Evolutionary conservation across 2,797 vertebrate species (phyloP).

Genomic region (Okamejei kenojei): DNA sequence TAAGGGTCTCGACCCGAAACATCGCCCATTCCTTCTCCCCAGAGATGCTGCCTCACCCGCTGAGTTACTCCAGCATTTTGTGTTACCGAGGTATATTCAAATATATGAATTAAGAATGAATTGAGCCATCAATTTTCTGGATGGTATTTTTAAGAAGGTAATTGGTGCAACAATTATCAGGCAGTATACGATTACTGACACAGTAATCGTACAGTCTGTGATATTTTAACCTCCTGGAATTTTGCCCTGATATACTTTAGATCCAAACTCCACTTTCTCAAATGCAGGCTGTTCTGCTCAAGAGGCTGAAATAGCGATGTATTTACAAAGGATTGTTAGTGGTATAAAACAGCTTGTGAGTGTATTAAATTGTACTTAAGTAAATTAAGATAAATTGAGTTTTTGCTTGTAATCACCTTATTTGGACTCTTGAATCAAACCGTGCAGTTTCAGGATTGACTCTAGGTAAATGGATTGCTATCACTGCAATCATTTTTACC

Average conservation of each 20-base stretch:
- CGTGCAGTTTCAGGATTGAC: neutral
- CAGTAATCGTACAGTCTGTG: neutral
- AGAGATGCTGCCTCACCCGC: too few species aligned
- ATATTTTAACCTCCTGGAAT: constrained; percentile 1
- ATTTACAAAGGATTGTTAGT: neutral
- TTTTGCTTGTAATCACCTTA: neutral
- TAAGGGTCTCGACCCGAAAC: too few species aligned
- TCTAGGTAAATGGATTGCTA: neutral
- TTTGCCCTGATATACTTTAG: neutral
- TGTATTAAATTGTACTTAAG: neutral
- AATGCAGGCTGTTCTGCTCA: neutral
- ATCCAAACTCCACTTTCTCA: constrained; percentile 18
- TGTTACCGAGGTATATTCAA: neutral
- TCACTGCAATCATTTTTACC: neutral
- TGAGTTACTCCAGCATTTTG: too few species aligned
- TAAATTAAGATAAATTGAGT: neutral
- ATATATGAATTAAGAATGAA: neutral
- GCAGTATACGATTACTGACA: neutral
- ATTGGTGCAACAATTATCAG: neutral
- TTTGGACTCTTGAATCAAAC: neutral
- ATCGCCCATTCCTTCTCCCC: too few species aligned
- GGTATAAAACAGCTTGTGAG: neutral
- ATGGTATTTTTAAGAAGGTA: neutral
- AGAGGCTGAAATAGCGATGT: neutral
- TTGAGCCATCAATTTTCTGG: neutral